Evolutionary conservation across 2,888 invertebrate species (phyloP).

Genomic region (Acholoe squamosa): DNA sequence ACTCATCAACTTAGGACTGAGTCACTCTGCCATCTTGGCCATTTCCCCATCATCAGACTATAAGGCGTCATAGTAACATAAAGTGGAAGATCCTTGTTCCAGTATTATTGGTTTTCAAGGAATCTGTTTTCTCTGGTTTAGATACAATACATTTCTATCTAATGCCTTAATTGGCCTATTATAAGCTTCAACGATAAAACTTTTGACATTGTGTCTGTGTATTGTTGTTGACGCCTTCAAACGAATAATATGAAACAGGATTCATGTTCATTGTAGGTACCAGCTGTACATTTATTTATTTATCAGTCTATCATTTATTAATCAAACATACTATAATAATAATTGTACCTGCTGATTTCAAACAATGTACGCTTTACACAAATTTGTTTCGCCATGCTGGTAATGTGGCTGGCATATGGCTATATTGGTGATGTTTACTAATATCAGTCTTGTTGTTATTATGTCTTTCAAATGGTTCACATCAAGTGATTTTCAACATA

Average conservation of each 20-base stretch:
- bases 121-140: conserved; percentile 33
- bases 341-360: conserved; percentile 53
- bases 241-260: not conserved
- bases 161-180: conserved; percentile 34
- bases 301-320: conserved; percentile 4
- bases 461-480: conserved; percentile 47
- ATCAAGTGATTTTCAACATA: conserved; percentile 31
- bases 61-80: not conserved
- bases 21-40: conserved; percentile 17
- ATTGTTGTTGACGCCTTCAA: conserved; percentile 32
- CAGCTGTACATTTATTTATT: conserved; percentile 33
- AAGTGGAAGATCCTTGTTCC: conserved; percentile 33
- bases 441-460: conserved; percentile 28
- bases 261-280: conserved; percentile 35
- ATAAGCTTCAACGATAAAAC: not conserved
- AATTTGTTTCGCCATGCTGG: not conserved
- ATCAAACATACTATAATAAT: conserved; percentile 21
- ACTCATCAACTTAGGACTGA: not conserved
- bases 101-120: conserved; percentile 56
- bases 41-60: conserved; percentile 40
- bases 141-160: conserved; percentile 25
- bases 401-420: not conserved
- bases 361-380: conserved; percentile 25
- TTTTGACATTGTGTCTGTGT: not conserved
- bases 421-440: not conserved